phyloP scores from a whole-genome alignment of 2,113 vertebrate genomes.

The Cinclus cinclus region DNA sequence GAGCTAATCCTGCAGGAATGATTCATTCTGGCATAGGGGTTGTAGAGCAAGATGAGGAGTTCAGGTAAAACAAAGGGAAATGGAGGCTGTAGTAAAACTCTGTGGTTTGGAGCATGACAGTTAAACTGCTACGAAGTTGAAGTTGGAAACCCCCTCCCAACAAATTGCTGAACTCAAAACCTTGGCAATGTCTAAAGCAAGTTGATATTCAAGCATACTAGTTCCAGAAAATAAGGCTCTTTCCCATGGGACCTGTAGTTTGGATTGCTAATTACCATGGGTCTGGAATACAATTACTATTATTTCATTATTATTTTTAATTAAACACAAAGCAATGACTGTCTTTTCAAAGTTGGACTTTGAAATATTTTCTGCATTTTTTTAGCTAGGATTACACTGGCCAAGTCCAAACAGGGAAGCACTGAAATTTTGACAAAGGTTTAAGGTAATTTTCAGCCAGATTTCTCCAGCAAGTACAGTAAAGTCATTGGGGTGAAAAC shows the following conservation, averaged over 20 bases:
- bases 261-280: constrained; percentile 23
- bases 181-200: background rate
- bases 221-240: background rate
- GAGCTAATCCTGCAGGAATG: constrained; percentile 48
- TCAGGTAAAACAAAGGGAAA: constrained; percentile 50
- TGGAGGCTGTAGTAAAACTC: background rate
- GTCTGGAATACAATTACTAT: constrained; percentile 39
- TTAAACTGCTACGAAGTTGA: background rate
- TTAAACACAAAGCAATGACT: constrained; percentile 35
- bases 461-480: background rate
- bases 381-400: background rate
- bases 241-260: constrained; percentile 48
- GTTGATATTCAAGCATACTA: background rate
- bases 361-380: constrained; percentile 51
- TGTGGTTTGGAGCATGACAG: background rate
- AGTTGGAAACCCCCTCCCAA: constrained; percentile 51
- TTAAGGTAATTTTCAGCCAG: background rate
- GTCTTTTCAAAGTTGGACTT: constrained; percentile 48
- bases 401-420: constrained; percentile 7
- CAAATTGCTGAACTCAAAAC: constrained; percentile 24
- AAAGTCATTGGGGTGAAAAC: background rate
- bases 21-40: constrained; percentile 59
- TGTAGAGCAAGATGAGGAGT: constrained; percentile 49
- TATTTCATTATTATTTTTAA: constrained; percentile 43
- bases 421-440: background rate